Percentiles rank a stretch among this genome's conserved stretches.
These are phyloP conservation scores for Nephrotoma flavescens DNA, from an alignment of 2,888 invertebrate genomes.

Conservation along the genomic window DNA sequence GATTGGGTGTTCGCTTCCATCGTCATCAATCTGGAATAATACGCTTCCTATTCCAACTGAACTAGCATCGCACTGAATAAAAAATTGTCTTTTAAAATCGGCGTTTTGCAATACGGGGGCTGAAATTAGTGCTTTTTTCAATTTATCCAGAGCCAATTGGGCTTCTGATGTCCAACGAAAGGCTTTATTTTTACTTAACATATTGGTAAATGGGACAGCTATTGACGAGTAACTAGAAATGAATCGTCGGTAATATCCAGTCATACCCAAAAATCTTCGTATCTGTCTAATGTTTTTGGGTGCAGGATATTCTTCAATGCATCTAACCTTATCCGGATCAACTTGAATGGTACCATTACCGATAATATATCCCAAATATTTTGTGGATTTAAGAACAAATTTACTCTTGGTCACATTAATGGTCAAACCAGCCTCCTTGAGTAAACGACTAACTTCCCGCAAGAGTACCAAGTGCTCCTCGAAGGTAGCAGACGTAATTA, in stretches of 20 bases:
- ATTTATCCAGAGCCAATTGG: constrained; percentile 3
- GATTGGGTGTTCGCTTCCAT: neutral
- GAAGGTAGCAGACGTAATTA: too few relatives aligned
- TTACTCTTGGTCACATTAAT: neutral
- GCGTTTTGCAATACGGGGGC: neutral
- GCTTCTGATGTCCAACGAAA: constrained; percentile 9
- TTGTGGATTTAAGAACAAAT: neutral
- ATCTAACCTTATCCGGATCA: too few relatives aligned
- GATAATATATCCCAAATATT: too few relatives aligned
- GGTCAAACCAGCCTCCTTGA: neutral
- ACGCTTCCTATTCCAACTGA: neutral
- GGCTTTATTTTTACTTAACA: constrained; percentile 7
- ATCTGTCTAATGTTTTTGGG: too few relatives aligned
- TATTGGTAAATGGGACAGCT: neutral
- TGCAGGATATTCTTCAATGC: too few relatives aligned
- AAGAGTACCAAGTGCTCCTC: too few relatives aligned
- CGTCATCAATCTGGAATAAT: neutral
- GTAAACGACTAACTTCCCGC: too few relatives aligned
- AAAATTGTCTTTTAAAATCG: neutral
- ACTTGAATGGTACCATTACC: too few relatives aligned
- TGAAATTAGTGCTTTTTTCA: constrained; percentile 6
- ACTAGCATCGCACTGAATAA: neutral
- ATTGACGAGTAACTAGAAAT: too few relatives aligned
- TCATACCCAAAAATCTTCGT: too few relatives aligned
- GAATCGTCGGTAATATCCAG: too few relatives aligned